Evolutionary conservation across 2,113 vertebrate species (phyloP).

Genomic region (Tringa solitaria): DNA sequence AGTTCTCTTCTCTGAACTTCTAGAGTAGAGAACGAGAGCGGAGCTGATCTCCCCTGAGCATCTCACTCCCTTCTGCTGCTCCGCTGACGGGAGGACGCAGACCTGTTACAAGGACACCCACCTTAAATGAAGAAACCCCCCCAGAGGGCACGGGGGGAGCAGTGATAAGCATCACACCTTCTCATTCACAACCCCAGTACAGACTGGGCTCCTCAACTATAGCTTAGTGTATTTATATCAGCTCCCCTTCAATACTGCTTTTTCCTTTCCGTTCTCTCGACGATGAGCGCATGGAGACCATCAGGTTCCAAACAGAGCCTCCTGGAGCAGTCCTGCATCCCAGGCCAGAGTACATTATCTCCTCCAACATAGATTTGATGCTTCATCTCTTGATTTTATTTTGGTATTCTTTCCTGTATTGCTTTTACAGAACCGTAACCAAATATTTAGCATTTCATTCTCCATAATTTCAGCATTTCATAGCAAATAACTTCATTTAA

Average conservation of each 20-base stretch:
- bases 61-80: background rate
- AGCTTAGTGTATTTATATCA: background rate
- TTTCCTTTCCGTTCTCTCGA: background rate
- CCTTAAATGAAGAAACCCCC: accelerated
- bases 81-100: background rate
- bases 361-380: background rate
- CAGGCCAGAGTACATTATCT: background rate
- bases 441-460: background rate
- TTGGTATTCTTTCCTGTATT: background rate
- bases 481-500: background rate
- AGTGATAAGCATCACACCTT: background rate
- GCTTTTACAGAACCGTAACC: background rate
- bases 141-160: background rate
- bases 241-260: background rate
- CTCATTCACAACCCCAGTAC: background rate
- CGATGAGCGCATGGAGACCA: background rate
- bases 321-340: background rate
- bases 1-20: background rate
- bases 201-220: background rate
- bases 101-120: background rate
- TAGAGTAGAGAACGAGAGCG: background rate
- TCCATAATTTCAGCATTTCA: background rate
- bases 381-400: background rate
- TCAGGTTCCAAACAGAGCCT: background rate
- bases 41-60: background rate